Percentiles rank a stretch among this genome's conserved stretches.
Conservation (phyloP, 2,797 vertebrate genomes). For the Orientallactaga sibirica region DNA sequence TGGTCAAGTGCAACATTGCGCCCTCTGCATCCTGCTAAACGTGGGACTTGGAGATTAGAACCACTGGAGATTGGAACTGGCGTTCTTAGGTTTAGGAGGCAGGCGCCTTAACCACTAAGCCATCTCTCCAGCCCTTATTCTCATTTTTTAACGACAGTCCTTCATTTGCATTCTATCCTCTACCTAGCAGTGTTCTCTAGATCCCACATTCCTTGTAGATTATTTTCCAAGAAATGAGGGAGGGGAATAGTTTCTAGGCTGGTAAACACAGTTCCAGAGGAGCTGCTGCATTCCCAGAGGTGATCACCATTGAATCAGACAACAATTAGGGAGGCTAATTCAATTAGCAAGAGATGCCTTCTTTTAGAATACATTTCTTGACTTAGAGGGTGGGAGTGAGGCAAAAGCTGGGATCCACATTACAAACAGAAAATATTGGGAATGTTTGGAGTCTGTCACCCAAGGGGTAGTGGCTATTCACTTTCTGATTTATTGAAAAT, state of each 20-base stretch:
- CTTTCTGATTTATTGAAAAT: constrained; percentile 62
- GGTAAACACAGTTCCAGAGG: constrained; percentile 71
- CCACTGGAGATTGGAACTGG: too few species aligned
- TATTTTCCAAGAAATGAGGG: constrained; percentile 78
- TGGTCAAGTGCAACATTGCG: too few species aligned
- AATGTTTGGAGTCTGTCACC: constrained; percentile 6
- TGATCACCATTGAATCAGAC: constrained; percentile 85
- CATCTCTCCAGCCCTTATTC: neutral
- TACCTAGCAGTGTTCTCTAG: constrained; percentile 47
- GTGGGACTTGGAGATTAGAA: too few species aligned
- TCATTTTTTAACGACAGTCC: constrained; percentile 62
- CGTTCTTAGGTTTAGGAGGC: too few species aligned
- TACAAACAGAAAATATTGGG: constrained; percentile 61
- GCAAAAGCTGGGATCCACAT: neutral
- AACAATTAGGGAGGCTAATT: constrained; percentile 84
- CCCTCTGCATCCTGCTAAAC: too few species aligned
- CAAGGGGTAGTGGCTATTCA: constrained; percentile 31
- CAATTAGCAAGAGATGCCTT: constrained; percentile 86
- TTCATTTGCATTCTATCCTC: constrained; percentile 75
- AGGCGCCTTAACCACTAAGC: too few species aligned
- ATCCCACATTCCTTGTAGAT: constrained; percentile 78
- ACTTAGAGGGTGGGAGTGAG: neutral
- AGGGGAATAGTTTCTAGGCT: constrained; percentile 57
- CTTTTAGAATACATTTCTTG: constrained; percentile 82
- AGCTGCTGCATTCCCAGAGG: constrained; percentile 82